Percentiles rank a stretch among this genome's conserved stretches.
These are phyloP conservation scores for Dipodomys merriami DNA, from an alignment of 2,113 vertebrate genomes.

Conservation along the genomic window DNA sequence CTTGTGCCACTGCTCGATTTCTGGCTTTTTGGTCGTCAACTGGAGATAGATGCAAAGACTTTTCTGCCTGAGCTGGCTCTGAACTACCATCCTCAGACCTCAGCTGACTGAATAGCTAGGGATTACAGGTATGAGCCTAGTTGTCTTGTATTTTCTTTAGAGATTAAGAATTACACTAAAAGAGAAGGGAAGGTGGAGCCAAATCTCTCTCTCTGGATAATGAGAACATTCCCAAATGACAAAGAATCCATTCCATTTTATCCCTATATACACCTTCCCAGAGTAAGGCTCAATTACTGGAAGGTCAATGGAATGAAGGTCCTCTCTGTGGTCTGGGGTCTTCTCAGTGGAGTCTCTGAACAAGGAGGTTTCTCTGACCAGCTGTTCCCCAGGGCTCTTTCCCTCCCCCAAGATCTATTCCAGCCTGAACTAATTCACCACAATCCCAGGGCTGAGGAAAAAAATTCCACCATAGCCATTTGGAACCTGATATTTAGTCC, in stretches of 20 bases:
- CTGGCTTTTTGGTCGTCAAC: too few species aligned
- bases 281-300: not conserved
- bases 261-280: not conserved
- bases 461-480: slow-evolving; percentile 47
- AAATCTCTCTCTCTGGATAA: slow-evolving; percentile 4
- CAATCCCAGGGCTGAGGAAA: slow-evolving; percentile 49
- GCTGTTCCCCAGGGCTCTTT: slow-evolving; percentile 5
- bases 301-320: slow-evolving; percentile 42
- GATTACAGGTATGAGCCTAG: too few species aligned
- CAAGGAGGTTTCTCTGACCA: slow-evolving; percentile 44
- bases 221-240: slow-evolving; percentile 57
- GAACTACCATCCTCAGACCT: too few species aligned
- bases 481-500: slow-evolving; percentile 73
- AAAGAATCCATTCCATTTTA: not conserved
- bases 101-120: too few species aligned
- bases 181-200: not conserved
- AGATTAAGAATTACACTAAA: slow-evolving; percentile 36
- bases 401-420: slow-evolving; percentile 27
- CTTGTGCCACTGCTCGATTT: too few species aligned
- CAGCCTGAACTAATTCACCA: slow-evolving; percentile 74
- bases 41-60: too few species aligned
- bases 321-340: slow-evolving; percentile 4
- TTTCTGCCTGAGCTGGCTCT: too few species aligned
- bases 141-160: not conserved
- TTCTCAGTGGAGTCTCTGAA: slow-evolving; percentile 14